Evolutionary conservation across 2,888 invertebrate species (phyloP).

Genomic region (Mellilla xanthometata): DNA sequence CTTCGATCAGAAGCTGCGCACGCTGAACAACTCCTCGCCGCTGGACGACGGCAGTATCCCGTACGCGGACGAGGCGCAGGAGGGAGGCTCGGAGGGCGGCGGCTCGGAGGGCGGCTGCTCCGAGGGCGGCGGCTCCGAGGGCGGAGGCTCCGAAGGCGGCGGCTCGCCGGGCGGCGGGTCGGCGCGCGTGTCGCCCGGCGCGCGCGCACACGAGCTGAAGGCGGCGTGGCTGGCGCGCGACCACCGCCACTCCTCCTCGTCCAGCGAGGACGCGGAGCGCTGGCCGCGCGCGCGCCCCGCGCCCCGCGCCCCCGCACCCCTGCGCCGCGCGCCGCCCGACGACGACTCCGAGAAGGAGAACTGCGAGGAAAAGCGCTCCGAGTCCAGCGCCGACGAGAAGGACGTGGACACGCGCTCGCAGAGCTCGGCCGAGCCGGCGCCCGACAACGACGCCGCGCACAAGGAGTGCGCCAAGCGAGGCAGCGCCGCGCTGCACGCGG

Average conservation of each 20-base stretch:
- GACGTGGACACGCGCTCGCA: conserved; percentile 89
- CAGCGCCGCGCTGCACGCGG: conserved; percentile 46
- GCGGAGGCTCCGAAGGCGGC: conserved; percentile 58
- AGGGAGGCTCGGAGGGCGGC: conserved; percentile 64
- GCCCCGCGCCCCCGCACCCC: conserved; percentile 34
- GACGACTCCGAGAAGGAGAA: conserved; percentile 74
- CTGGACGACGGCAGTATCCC: conserved; percentile 87
- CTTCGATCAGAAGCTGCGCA: conserved; percentile 91
- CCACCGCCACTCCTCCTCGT: conserved; percentile 60
- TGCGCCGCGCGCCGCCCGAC: conserved; percentile 35
- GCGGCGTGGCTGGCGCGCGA: conserved; percentile 74
- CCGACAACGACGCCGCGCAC: conserved; percentile 66
- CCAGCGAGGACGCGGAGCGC: conserved; percentile 56
- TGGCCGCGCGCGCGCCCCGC: conserved; percentile 39
- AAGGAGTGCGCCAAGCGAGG: conserved; percentile 49
- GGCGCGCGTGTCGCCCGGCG: conserved; percentile 34
- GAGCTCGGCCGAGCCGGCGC: conserved; percentile 55
- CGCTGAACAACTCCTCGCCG: conserved; percentile 86
- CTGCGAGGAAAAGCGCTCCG: conserved; percentile 44
- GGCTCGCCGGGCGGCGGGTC: conserved; percentile 52
- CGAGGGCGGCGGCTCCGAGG: conserved; percentile 54
- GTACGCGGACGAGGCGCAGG: conserved; percentile 86
- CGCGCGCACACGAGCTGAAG: conserved; percentile 66
- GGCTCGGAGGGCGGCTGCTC: conserved; percentile 49
- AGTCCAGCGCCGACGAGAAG: conserved; percentile 77